Percentiles rank a stretch among this genome's conserved stretches.
These are phyloP conservation scores for Orestias chungarensis DNA, from an alignment of 2,797 vertebrate species.

Conservation along the genomic window DNA sequence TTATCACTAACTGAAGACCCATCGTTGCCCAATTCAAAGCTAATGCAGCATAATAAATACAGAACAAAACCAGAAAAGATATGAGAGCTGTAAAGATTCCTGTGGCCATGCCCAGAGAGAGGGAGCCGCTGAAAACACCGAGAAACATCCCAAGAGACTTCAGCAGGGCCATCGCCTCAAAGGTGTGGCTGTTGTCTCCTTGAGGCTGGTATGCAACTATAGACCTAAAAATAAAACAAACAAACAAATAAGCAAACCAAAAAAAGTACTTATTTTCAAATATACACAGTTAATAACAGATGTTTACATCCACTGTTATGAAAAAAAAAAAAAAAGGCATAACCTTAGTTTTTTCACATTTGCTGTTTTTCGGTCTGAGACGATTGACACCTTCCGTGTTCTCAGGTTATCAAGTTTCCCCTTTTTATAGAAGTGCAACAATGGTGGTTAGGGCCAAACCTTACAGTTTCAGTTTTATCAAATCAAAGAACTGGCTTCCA, in stretches of 20 bases:
- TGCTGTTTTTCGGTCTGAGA: not conserved
- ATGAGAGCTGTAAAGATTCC: slow-evolving; percentile 95
- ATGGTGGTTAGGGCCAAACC: too few species aligned
- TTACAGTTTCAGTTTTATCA: too few species aligned
- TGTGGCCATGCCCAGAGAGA: slow-evolving; percentile 93
- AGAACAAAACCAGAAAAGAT: slow-evolving; percentile 79
- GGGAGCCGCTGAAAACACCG: slow-evolving; percentile 97
- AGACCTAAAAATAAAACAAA: slow-evolving; percentile 79
- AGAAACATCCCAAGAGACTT: slow-evolving; percentile 95
- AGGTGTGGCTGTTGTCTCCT: slow-evolving; percentile 95
- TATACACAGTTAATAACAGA: not conserved
- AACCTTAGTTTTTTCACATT: not conserved
- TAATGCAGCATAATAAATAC: not conserved
- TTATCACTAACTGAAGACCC: not conserved
- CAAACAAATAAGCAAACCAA: too few species aligned
- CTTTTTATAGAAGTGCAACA: not conserved
- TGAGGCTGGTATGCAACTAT: slow-evolving; percentile 94
- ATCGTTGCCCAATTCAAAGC: not conserved
- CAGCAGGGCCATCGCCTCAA: slow-evolving; percentile 92
- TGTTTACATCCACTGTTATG: not conserved
- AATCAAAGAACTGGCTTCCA: too few species aligned
- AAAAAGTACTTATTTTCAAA: not conserved
- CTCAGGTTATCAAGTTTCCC: not conserved
- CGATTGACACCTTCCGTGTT: not conserved
- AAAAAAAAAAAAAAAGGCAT: not conserved